A percentile compares a stretch with the other conserved stretches of the same genome.
Conservation (phyloP, 2,888 invertebrate genomes). For the Macroteleia sp. region DNA sequence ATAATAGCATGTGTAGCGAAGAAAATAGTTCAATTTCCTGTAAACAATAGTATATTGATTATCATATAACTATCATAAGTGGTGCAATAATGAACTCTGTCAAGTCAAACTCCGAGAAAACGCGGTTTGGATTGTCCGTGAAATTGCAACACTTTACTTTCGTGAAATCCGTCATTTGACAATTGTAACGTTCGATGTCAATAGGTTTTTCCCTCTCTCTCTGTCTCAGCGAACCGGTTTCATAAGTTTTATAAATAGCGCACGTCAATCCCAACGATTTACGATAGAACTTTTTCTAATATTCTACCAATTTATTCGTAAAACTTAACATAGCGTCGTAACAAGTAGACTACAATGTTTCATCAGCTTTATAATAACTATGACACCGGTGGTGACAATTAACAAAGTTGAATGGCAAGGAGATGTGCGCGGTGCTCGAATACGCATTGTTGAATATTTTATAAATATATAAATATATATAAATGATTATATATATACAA, state of each 20-base stretch:
- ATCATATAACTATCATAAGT: constrained; percentile 54
- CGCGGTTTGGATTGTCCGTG: constrained; percentile 52
- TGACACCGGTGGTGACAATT: constrained; percentile 55
- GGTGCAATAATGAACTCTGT: constrained; percentile 59
- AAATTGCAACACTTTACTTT: constrained; percentile 30
- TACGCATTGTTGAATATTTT: constrained; percentile 77
- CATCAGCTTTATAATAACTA: constrained; percentile 59
- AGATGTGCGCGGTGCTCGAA: constrained; percentile 72
- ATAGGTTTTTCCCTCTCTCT: constrained; percentile 28
- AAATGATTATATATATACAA: neutral
- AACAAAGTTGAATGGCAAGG: constrained; percentile 28
- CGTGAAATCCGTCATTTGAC: constrained; percentile 52
- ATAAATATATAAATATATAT: constrained; percentile 67
- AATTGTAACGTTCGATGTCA: constrained; percentile 44
- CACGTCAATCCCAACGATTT: constrained; percentile 49
- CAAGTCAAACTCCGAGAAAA: constrained; percentile 27
- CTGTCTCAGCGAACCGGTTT: constrained; percentile 55
- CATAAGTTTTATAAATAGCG: constrained; percentile 55
- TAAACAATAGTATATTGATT: constrained; percentile 54
- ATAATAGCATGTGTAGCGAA: constrained; percentile 55
- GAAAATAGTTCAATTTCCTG: constrained; percentile 53
- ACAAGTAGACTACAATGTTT: constrained; percentile 50
- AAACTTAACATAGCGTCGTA: constrained; percentile 52
- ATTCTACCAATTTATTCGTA: constrained; percentile 48
- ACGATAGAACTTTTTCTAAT: constrained; percentile 51